Base-by-base conservation (phyloP, 2,797 vertebrate species). In the Malacoraja senta region DNA sequence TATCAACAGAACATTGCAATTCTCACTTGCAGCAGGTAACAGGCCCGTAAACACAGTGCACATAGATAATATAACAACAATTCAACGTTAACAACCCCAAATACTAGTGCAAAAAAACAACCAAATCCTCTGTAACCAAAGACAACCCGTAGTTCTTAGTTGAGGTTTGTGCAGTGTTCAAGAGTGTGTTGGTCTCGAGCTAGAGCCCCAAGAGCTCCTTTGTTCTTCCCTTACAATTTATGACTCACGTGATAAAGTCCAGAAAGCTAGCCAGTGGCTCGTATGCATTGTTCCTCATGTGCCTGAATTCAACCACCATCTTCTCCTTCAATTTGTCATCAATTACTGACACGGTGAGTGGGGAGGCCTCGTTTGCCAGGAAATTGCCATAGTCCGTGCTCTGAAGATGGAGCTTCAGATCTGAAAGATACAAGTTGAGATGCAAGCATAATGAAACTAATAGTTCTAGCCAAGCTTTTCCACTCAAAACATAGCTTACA, bases 291-390 rank as follows among this genome's bases (percentile, higher is more conserved):
- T 99, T 99, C 95, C 99, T 98, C 99, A 99, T 99, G 96, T 99
- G 99, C 88, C 98, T 97, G 93, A 99, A 99, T 96, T 99, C 99
- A 88, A 99, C 98, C 94, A 99, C 99, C 99, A 99, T 99, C 96
- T 99, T 99, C 96, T 99, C 99, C 95, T 99, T 99, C 95, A 99
- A 97, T 94, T 99, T 99, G 96, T 99, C 99, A 0, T 99, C 99
- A 0, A 99, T 99, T 94, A 99, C 99, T 0, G 99, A 99, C 91
- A 99, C 99, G 0, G 98, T 98, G 93, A 99, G 97, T 0, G 99
- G 99, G 2, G 99, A 99, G 0, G 98, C 98, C 95, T 99, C 99
- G 0, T 99, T 99, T 6, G 98, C 98, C 95, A 99, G 95, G 95
- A 99, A 99, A 95, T 98, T 99, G 93, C 99, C 98, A 94, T 99